Conservation (phyloP, 2,113 vertebrate species). For the Chrysochloris asiatica region DNA sequence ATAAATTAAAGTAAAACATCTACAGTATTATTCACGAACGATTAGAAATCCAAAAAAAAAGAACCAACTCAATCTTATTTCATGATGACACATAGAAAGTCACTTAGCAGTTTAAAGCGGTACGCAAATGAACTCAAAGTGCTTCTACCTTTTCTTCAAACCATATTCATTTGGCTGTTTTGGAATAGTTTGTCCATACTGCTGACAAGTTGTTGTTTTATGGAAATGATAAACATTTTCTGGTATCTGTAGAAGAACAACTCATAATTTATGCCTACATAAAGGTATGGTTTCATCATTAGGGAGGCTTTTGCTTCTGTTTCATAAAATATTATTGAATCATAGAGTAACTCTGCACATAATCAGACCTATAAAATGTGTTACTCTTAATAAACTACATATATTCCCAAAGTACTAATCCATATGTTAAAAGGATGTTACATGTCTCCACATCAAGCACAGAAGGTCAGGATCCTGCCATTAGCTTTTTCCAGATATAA, state of each 20-base stretch:
- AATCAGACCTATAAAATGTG: background rate
- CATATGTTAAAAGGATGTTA: background rate
- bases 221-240: background rate
- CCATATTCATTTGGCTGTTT: background rate
- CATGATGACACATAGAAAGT: background rate
- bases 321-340: slow-evolving; percentile 35
- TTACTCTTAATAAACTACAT: background rate
- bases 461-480: background rate
- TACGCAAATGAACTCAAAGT: background rate
- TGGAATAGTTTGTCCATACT: background rate
- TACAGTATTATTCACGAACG: background rate
- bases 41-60: too few species aligned
- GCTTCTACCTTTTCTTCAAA: background rate
- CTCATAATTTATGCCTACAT: background rate
- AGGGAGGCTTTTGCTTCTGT: background rate
- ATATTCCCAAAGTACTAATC: background rate
- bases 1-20: slow-evolving; percentile 7
- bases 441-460: background rate
- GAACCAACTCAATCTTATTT: background rate
- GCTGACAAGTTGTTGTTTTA: background rate
- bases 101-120: slow-evolving; percentile 9
- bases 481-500: slow-evolving; percentile 26
- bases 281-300: background rate
- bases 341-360: background rate
- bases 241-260: background rate